Base-by-base conservation (phyloP, 1,140 invertebrate species). In the Parasteatoda tepidariorum region DNA sequence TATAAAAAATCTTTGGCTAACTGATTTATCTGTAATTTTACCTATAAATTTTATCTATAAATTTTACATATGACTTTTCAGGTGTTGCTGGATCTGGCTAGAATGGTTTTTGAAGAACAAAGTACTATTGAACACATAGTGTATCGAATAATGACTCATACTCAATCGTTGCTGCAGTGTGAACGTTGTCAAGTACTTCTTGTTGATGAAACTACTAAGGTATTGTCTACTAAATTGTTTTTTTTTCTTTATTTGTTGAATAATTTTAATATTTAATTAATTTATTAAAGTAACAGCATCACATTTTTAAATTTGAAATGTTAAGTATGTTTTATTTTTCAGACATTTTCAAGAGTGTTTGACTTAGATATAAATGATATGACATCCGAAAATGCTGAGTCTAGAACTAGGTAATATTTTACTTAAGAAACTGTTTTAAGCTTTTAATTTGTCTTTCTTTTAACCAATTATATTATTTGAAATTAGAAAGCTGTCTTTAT, bases 41-140 rank as follows among this genome's bases (percentile, higher is more conserved):
- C n/a, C n/a, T n/a, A n/a, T n/a, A n/a, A n/a, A n/a, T n/a, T n/a
- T n/a, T n/a, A n/a, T n/a, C n/a, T n/a, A n/a, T n/a, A n/a, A n/a
- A n/a, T n/a, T n/a, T n/a, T n/a, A n/a, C n/a, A n/a, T n/a, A n/a
- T n/a, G n/a, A 15, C 38, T 0, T 76, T 28, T 15, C 86, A 94
- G 93, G 96, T 98, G 66, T 90, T 98, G 15, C 89, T 98, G 75
- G 96, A 98, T 89, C 90, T 98, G 87, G 97, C 96, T 3, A 91
- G 96, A 86, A 97, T 98, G 93, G 96, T 98, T 86, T 98, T 98
- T 88, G 96, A 98, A 88, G 96, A 98, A 89, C 97, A 98, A 90
- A 97, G 95, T 89, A 98, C 96, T 85, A 96, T 98, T 85, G 96
- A 98, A 87, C 95, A 95, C 88, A 95, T 98, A 91, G 96, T 98